Base-by-base conservation (phyloP, 2,113 vertebrate genomes). In the Cyanistes caeruleus region DNA sequence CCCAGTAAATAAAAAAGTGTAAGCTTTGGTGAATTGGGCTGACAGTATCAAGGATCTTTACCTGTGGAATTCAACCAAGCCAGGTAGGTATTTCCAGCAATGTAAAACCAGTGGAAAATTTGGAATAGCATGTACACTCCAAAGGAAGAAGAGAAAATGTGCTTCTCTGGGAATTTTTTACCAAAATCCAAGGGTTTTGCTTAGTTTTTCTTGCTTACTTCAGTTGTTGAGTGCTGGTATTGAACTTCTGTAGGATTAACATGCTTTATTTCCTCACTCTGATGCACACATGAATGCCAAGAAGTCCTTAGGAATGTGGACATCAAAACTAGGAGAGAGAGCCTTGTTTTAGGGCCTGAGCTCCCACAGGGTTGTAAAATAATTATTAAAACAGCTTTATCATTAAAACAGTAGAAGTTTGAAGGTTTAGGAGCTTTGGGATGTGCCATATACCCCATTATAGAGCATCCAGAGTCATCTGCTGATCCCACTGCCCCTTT, bases 361-460 rank as follows among this genome's bases (percentile, higher is more conserved):
- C 44, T 52, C 53, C 39, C 25, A 59, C 2, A 52, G 49, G 56
- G 8, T 5, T 53, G 44, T 69, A 21, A 84, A 90, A 52, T 56
- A 15, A 41, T 13, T 43, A n/a, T 35, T 73, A 43, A 59, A 89
- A 49, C 25, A 41, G 8, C 28, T 94, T 69, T 58, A 43, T 46
- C 73, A 88, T 86, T 39, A 43, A 52, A 85, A 17, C 5, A 58
- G 64, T 17, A 49, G 59, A 58, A 20, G n/a, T 93, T 62, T 46
- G 74, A 35, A 65, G 60, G 37, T 69, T 62, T 86, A 73, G 84
- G 73, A 44, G 28, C 28, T 86, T 82, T 5, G 7, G 51, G 70
- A 37, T 16, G 5, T 41, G 56, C 13, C 14, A 4, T 35, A 3
- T 0, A 1, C 48, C 30, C 80, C 55, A 4, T 7, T 43, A 58